Evolutionary conservation across 2,888 invertebrate species (phyloP).

Genomic region (Galerucella pusilla): DNA sequence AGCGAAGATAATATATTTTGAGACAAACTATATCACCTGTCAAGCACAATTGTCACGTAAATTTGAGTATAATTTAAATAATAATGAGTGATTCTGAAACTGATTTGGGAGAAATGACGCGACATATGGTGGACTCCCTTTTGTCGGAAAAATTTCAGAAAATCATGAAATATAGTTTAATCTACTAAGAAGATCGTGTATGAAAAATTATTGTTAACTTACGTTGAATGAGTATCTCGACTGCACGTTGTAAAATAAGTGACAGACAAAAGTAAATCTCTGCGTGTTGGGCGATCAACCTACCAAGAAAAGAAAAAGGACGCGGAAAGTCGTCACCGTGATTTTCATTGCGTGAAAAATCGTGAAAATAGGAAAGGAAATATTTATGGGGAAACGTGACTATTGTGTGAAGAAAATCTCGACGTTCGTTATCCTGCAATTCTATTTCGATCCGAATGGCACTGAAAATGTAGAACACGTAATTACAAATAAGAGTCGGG

Average conservation of each 20-base stretch:
- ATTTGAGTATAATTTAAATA: too few relatives aligned
- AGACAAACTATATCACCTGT: too few relatives aligned
- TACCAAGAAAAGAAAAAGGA: not conserved
- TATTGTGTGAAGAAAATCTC: slow-evolving; percentile 1
- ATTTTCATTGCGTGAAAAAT: not conserved
- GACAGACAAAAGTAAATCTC: not conserved
- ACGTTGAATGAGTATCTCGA: too few relatives aligned
- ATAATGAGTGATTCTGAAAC: too few relatives aligned
- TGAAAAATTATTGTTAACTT: too few relatives aligned
- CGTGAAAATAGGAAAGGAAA: slow-evolving; percentile 1
- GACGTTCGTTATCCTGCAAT: not conserved
- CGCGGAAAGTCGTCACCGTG: not conserved
- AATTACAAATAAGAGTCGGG: not conserved
- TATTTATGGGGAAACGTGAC: slow-evolving; percentile 10
- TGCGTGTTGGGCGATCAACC: not conserved
- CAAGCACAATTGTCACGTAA: too few relatives aligned
- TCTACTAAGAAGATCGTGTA: too few relatives aligned
- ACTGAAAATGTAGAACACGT: not conserved
- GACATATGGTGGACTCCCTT: too few relatives aligned
- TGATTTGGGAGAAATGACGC: too few relatives aligned
- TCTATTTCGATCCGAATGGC: not conserved
- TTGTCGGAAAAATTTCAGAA: too few relatives aligned
- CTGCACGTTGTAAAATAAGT: not conserved
- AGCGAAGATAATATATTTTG: too few relatives aligned
- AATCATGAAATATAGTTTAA: too few relatives aligned